These are phyloP conservation scores for Cephalopholis sonnerati DNA, from an alignment of 2,113 vertebrate species.

Conservation along the genomic window DNA sequence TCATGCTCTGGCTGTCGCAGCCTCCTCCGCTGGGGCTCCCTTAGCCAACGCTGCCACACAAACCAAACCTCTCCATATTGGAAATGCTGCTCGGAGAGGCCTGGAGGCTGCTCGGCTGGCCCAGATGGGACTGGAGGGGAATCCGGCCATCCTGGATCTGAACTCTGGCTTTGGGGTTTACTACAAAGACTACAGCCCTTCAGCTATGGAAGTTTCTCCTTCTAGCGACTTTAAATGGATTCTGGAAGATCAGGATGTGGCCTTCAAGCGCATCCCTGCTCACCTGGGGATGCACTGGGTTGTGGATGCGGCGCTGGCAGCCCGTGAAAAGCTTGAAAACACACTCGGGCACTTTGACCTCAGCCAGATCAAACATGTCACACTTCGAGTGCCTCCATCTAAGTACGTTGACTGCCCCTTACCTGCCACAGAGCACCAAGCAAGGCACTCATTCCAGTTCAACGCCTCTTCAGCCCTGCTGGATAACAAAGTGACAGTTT, in stretches of 20 bases:
- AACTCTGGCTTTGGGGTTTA: conserved; percentile 91
- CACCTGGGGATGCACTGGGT: conserved; percentile 95
- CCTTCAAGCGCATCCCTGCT: conserved; percentile 92
- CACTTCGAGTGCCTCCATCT: conserved; percentile 88
- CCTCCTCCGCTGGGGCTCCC: conserved; percentile 92
- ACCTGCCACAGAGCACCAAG: conserved; percentile 90
- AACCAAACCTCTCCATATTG: conserved; percentile 94
- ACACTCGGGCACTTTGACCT: conserved; percentile 62
- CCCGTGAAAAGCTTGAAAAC: conserved; percentile 81
- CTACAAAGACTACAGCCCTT: conserved; percentile 89
- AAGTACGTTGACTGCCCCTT: conserved; percentile 89
- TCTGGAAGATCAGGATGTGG: conserved; percentile 91
- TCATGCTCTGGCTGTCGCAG: conserved; percentile 92
- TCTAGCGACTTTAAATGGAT: conserved; percentile 86
- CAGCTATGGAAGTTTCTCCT: conserved; percentile 70
- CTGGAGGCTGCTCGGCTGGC: conserved; percentile 91
- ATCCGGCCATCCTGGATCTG: conserved; percentile 88
- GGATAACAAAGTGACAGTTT: conserved; percentile 83
- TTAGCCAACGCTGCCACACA: conserved; percentile 94
- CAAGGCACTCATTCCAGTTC: conserved; percentile 95
- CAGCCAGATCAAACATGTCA: conserved; percentile 80
- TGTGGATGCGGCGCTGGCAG: conserved; percentile 87
- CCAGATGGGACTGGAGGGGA: conserved; percentile 89
- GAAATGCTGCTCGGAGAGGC: conserved; percentile 90
- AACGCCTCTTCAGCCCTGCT: conserved; percentile 89